Evolutionary conservation across 2,113 vertebrate species (phyloP).

Genomic region (Tetrao urogallus): DNA sequence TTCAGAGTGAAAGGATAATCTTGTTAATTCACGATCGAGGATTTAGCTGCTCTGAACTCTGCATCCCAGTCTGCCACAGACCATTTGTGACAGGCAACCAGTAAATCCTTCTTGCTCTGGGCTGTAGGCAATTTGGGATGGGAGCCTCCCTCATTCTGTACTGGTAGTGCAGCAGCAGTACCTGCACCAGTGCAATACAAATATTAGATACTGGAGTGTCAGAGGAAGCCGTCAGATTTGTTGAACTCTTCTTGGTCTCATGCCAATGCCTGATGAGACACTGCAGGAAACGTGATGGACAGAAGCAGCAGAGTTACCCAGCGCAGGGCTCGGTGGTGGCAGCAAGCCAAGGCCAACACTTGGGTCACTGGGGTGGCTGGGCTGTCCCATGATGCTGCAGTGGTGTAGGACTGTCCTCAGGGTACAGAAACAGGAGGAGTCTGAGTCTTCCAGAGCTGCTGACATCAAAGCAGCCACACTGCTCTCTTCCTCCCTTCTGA

Average conservation of each 20-base stretch:
- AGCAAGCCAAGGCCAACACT: accelerated
- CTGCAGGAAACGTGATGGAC: not conserved
- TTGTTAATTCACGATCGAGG: not conserved
- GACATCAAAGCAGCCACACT: accelerated
- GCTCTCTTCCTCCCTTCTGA: not conserved
- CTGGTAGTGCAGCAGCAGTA: not conserved
- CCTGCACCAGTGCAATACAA: not conserved
- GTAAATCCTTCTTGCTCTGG: not conserved
- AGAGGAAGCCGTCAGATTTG: not conserved
- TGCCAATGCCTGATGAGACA: not conserved
- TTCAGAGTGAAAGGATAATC: slow-evolving; percentile 52
- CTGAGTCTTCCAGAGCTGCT: not conserved
- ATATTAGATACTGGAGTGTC: not conserved
- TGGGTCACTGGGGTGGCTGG: not conserved
- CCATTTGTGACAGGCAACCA: accelerated
- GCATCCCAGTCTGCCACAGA: accelerated
- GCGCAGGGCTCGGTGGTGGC: not conserved
- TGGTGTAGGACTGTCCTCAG: accelerated
- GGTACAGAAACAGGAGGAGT: not conserved
- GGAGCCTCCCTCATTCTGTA: not conserved
- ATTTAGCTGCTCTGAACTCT: slow-evolving; percentile 12
- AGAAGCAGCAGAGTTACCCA: not conserved
- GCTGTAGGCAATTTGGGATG: accelerated
- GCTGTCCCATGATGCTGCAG: not conserved
- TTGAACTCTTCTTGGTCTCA: not conserved